Evolutionary conservation across 2,888 invertebrate species (phyloP), one percentile per base, ranked within the genome.

Genomic region (Drosophila antonietae): DNA sequence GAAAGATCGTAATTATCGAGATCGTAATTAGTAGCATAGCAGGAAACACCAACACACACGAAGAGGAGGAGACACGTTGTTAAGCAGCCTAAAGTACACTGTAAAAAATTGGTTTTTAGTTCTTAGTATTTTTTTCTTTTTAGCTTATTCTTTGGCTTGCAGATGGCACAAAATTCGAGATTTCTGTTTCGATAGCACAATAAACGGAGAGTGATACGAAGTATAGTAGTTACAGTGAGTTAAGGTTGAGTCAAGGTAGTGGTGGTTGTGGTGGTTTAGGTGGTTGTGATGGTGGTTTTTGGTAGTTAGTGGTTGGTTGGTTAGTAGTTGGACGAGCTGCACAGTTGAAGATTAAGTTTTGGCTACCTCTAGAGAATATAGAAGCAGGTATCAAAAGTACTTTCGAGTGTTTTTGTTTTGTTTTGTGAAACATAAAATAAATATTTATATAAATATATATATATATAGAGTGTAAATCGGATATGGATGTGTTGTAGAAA

Each of bases 341-440:
- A 68, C 84, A 68, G 77, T 89, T 77, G 90, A 72, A 80, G 77
- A 63, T 65, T 68, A 73, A 41, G 41, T 64, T 72, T 89, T 86
- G 85, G 78, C 53, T 68, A 78, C 91, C 91, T 91, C 91, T 91
- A 91, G 81, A 88, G 87, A 78, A 83, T 82, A 83, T 89, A 88
- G 90, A 90, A 91, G 90, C 89, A 85, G 90, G 91, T 77, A 83
- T 52, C 43, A 80, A 78, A 55, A 83, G 64, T 72, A 83, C 72
- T 69, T 78, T 81, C 71, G 52, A 62, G 60, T 51, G 28, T 66
- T 41, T 37, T 57, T 46, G 37, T 10, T 20, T 43, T 43, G 3
- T 47, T 68, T 70, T 58, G 65, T 68, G 58, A 75, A 57, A 57
- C 60, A 59, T 39, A 49, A 59, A 59, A 47, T 53, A 39, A 31